Evolutionary conservation across 2,113 vertebrate genomes (phyloP), one percentile per base, ranked within the genome.

Genomic region (Sialia sialis): DNA sequence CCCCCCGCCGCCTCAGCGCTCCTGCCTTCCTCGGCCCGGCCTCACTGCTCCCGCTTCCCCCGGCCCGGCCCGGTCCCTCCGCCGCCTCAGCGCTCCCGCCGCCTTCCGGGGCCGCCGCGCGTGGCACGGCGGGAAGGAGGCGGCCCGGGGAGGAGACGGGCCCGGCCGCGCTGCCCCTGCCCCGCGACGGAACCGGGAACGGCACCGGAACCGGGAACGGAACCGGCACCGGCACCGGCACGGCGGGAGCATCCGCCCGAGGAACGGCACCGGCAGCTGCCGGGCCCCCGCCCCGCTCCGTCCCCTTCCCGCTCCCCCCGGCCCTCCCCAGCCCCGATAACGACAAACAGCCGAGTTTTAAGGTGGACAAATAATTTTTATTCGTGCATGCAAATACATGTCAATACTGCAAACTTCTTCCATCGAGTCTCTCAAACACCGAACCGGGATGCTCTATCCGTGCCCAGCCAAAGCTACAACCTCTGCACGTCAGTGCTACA

Each of bases 381-480:
- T 99, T 99, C 97, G 98, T 98, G 98, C 99, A 99, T 99, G 99
- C 99, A 99, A 98, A 98, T 98, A 98, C 98, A 98, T 98, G 98
- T 98, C 98, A 98, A 98, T 99, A 98, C 98, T 98, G 97, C 98
- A 98, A 98, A 98, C 97, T 98, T 96, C 97, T 97, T 95, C 97
- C 97, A 98, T 97, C 97, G 95, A 96, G 97, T 98, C 98, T 98
- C 97, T 98, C 97, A 98, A 98, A 98, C 98, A 98, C 97, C 93
- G 97, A 98, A 98, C 97, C 98, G 98, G 97, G 97, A 97, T 98
- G 98, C 97, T 98, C 98, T 98, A 98, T 98, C 97, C 98, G 97
- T 98, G 97, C 97, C 97, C 97, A 97, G 98, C 98, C 98, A 98
- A 96, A 97, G 98, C 98, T 96, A 98, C 90, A 97, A 98, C 96